phyloP scores from a whole-genome alignment of 2,797 vertebrate species.

The Microctenopoma stevenorrisi region DNA sequence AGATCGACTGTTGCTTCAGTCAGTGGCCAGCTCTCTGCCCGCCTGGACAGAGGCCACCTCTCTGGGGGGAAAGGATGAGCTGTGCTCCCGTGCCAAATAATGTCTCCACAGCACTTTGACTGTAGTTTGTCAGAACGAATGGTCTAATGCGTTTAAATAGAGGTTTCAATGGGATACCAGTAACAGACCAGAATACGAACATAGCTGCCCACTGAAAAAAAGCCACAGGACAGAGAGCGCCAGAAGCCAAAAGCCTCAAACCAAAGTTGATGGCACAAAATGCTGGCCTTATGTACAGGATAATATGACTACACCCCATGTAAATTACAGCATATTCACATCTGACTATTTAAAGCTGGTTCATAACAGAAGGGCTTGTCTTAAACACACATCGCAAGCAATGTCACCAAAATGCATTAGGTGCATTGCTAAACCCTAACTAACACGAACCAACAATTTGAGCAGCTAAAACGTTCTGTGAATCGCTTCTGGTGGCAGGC shows the following conservation, averaged over 20 bases:
- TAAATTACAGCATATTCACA: constrained; percentile 43
- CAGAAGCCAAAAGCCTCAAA: constrained; percentile 53
- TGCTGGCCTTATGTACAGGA: constrained; percentile 45
- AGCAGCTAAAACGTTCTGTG: background rate
- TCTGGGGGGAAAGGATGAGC: constrained; percentile 11
- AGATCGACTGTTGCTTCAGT: constrained; percentile 52
- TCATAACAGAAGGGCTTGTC: constrained; percentile 11
- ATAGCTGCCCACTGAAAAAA: constrained; percentile 31
- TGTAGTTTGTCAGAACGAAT: constrained; percentile 17
- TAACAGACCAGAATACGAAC: constrained; percentile 23
- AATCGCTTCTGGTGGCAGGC: no score
- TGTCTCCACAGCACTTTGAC: constrained; percentile 2
- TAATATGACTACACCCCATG: constrained; percentile 45
- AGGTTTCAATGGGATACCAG: constrained; percentile 20
- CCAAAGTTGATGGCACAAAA: constrained; percentile 47
- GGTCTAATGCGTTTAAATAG: constrained; percentile 23
- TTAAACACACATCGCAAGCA: background rate
- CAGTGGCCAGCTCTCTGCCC: constrained; percentile 26
- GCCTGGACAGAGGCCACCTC: constrained; percentile 31
- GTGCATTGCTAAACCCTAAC: background rate
- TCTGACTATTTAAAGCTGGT: constrained; percentile 30
- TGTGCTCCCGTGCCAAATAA: constrained; percentile 6
- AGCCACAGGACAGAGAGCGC: constrained; percentile 27
- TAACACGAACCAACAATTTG: background rate
- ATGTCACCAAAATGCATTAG: background rate